Conservation (phyloP, 2,888 invertebrate genomes). For the Amblyteles armatorius region DNA sequence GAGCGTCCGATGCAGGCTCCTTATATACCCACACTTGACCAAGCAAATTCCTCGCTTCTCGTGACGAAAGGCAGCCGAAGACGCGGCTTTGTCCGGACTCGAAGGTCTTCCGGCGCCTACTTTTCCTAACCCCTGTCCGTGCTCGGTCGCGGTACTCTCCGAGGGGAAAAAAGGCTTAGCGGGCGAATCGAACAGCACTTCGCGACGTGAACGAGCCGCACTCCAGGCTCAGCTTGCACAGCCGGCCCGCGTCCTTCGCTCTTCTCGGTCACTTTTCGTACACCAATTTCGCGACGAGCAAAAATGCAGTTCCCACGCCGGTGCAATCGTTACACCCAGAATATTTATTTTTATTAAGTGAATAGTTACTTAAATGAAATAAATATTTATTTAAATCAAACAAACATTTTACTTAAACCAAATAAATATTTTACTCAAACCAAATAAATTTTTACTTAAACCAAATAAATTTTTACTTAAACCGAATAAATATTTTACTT, state of each 20-base stretch:
- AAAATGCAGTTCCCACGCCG: no score
- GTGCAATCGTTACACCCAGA: no score
- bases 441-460: no score
- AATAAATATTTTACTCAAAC: no score
- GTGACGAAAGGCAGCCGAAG: conserved; percentile 59
- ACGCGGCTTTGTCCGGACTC: conserved; percentile 58
- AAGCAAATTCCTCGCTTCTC: conserved; percentile 48
- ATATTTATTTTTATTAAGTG: no score
- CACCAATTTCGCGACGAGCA: background rate
- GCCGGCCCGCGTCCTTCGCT: conserved; percentile 45
- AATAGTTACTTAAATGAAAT: no score
- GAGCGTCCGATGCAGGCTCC: conserved; percentile 12
- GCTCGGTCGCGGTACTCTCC: conserved; percentile 67
- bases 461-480: no score
- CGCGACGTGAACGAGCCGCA: conserved; percentile 57
- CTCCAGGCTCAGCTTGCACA: conserved; percentile 58
- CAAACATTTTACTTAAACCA: no score
- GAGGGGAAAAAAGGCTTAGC: conserved; percentile 72
- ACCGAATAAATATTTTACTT: no score
- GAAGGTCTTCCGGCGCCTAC: conserved; percentile 42
- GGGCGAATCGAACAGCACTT: conserved; percentile 75
- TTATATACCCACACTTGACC: conserved; percentile 39
- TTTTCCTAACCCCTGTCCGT: conserved; percentile 60
- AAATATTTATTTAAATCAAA: no score
- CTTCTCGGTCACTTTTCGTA: conserved; percentile 37